Percentiles rank a stretch among this genome's conserved stretches.
Conservation (phyloP, 2,888 invertebrate genomes). For the Amphipoea lucens region DNA sequence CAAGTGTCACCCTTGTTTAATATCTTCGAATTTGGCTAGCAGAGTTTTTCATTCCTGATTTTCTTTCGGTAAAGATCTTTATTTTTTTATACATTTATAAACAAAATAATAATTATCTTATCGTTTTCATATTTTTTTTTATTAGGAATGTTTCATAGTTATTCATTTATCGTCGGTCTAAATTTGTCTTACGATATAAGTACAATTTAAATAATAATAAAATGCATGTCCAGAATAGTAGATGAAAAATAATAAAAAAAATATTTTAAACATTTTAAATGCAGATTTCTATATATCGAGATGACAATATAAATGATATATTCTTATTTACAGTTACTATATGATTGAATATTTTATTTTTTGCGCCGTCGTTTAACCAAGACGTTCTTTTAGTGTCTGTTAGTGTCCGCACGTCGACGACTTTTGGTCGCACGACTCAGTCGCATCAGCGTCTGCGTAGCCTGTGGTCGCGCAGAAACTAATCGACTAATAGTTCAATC, state of each 20-base stretch:
- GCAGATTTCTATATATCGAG: slow-evolving; percentile 88
- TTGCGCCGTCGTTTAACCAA: slow-evolving; percentile 70
- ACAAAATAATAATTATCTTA: slow-evolving; percentile 61
- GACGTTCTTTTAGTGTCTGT: slow-evolving; percentile 65
- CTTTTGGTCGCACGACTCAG: slow-evolving; percentile 32
- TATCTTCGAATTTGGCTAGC: slow-evolving; percentile 72
- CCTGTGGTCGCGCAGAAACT: neutral
- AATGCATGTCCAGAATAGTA: slow-evolving; percentile 86
- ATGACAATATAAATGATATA: slow-evolving; percentile 88
- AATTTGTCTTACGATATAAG: slow-evolving; percentile 86
- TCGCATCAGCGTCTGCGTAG: slow-evolving; percentile 20
- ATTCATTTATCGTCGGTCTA: slow-evolving; percentile 85
- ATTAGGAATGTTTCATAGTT: slow-evolving; percentile 78
- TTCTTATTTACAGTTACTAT: slow-evolving; percentile 87
- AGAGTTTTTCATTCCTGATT: slow-evolving; percentile 86
- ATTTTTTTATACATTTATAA: slow-evolving; percentile 88
- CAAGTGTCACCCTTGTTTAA: slow-evolving; percentile 38
- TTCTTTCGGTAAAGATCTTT: slow-evolving; percentile 88
- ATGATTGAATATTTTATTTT: slow-evolving; percentile 78
- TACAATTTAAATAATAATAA: slow-evolving; percentile 85
- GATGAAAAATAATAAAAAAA: slow-evolving; percentile 76
- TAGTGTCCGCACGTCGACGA: slow-evolving; percentile 53
- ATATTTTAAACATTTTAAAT: slow-evolving; percentile 86
- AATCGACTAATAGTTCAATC: slow-evolving; percentile 5
- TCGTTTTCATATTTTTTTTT: slow-evolving; percentile 71